A percentile compares a stretch with the other conserved stretches of the same genome.
These are phyloP conservation scores for Hyaena hyaena DNA, from an alignment of 2,113 vertebrate genomes.

Conservation along the genomic window DNA sequence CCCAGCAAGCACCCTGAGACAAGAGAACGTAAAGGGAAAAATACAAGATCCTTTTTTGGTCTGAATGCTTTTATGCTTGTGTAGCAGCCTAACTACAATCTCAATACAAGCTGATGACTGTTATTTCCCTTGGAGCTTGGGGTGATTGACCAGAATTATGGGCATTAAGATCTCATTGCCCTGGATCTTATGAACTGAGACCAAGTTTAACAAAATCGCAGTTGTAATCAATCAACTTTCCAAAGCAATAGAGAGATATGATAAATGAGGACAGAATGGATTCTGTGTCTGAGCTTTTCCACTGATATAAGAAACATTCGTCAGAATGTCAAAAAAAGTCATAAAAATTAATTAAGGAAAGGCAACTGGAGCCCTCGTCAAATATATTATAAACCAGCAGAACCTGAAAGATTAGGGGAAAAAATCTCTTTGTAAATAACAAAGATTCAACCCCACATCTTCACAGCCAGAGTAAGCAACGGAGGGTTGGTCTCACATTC, in stretches of 20 bases:
- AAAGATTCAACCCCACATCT: not conserved
- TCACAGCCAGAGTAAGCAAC: not conserved
- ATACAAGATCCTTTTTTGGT: not conserved
- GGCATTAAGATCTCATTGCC: not conserved
- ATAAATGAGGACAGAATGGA: not conserved
- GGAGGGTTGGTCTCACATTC: not conserved
- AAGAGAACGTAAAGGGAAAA: not conserved
- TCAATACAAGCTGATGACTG: not conserved
- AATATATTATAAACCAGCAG: not conserved
- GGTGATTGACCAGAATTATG: not conserved
- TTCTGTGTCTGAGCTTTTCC: not conserved
- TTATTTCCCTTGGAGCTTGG: not conserved
- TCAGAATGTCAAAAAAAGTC: conserved; percentile 6
- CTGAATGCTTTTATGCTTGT: not conserved
- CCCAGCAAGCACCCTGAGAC: not conserved
- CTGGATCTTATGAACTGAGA: not conserved
- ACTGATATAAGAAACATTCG: not conserved
- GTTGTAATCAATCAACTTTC: not conserved
- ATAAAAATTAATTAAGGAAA: conserved; percentile 35
- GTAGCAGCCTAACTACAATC: not conserved
- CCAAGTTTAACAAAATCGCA: not conserved
- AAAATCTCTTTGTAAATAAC: not conserved
- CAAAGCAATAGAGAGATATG: not conserved
- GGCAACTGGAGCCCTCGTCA: not conserved
- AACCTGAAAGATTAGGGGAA: not conserved